Conservation (phyloP, 92 coral and sea anemone genomes). For the Pocillopora grandis region DNA sequence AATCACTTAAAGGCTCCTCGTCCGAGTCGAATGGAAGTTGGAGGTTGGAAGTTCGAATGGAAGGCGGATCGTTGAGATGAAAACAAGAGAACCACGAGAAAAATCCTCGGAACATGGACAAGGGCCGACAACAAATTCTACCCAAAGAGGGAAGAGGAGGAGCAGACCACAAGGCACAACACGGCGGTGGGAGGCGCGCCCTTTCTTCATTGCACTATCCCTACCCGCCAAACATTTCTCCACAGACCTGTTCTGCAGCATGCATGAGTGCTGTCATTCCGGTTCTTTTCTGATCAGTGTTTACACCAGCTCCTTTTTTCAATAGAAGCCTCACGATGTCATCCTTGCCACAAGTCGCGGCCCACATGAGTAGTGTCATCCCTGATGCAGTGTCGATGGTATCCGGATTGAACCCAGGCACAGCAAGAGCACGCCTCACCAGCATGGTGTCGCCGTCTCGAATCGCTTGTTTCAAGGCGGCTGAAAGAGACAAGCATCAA, state of each 20-base stretch:
- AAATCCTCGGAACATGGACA: too few species aligned
- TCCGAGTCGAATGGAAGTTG: too few species aligned
- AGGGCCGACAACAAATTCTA: too few species aligned
- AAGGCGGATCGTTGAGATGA: too few species aligned
- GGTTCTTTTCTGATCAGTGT: constrained; percentile 67
- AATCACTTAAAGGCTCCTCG: too few species aligned
- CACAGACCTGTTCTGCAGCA: constrained; percentile 85
- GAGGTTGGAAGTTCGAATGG: too few species aligned
- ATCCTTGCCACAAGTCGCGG: constrained; percentile 90
- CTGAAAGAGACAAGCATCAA: constrained; percentile 18
- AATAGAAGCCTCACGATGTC: constrained; percentile 73
- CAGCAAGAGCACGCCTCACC: constrained; percentile 77
- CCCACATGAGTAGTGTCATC: constrained; percentile 89
- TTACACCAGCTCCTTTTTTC: constrained; percentile 76
- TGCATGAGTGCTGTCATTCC: constrained; percentile 86
- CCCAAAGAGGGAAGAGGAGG: too few species aligned
- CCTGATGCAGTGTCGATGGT: constrained; percentile 82
- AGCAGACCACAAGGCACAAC: too few species aligned
- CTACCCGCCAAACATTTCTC: too few species aligned
- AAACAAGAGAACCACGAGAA: too few species aligned
- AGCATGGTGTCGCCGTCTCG: constrained; percentile 72
- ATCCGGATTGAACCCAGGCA: constrained; percentile 76
- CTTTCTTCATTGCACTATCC: too few species aligned
- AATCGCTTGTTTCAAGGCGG: constrained; percentile 69
- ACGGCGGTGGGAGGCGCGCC: too few species aligned